A percentile compares a stretch with the other conserved stretches of the same genome.
Conservation (phyloP, 23 tunicate genomes). For the Phallusia fumigata region DNA sequence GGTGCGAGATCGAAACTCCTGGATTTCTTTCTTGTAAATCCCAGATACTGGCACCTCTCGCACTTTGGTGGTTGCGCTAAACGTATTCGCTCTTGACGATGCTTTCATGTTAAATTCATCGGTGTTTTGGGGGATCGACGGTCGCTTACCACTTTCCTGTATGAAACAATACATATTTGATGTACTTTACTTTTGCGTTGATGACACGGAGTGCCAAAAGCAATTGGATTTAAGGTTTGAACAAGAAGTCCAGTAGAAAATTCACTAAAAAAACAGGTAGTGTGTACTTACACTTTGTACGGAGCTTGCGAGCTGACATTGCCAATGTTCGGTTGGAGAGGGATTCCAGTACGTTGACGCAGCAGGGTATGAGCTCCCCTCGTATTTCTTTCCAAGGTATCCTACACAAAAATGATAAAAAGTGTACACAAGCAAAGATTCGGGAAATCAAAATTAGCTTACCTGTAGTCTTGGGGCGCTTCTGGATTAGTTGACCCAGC, state of each 20-base stretch:
- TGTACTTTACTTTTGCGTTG: not conserved
- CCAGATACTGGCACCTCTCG: slow-evolving; percentile 88
- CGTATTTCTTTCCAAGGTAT: slow-evolving; percentile 59
- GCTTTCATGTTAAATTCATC: slow-evolving; percentile 79
- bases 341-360: slow-evolving; percentile 83
- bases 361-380: slow-evolving; percentile 54
- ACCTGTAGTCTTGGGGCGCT: slow-evolving; percentile 94
- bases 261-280: not conserved
- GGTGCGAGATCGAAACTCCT: slow-evolving; percentile 75
- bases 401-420: slow-evolving; percentile 25
- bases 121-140: slow-evolving; percentile 49
- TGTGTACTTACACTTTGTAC: slow-evolving; percentile 7
- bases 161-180: not conserved
- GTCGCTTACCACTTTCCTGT: not conserved
- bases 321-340: slow-evolving; percentile 64
- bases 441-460: not conserved
- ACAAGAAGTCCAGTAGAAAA: too few species aligned
- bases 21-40: slow-evolving; percentile 78
- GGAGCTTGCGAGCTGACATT: slow-evolving; percentile 29
- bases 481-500: slow-evolving; percentile 72
- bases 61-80: slow-evolving; percentile 89
- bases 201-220: too few species aligned
- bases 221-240: too few species aligned
- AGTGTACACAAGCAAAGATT: not conserved
- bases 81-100: slow-evolving; percentile 74